Evolutionary conservation across 2,888 invertebrate species (phyloP), one percentile per base, ranked within the genome.

Genomic region (Calliscelio sp.): DNA sequence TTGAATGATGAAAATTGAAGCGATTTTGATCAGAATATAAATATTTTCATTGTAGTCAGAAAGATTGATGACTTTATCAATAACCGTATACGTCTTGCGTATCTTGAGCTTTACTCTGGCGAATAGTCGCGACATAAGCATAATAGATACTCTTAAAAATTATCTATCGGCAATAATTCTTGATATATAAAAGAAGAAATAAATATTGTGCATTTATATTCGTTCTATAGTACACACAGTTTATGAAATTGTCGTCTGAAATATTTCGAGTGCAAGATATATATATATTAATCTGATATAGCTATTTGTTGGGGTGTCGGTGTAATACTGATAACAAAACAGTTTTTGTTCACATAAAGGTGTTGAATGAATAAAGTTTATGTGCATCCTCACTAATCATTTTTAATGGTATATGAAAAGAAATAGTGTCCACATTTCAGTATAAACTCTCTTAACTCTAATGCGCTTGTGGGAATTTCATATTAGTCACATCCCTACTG

Each of bases 391-490:
- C 11, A 24, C n/a, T 49, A 65, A 49, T 65, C 24, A 65, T 46
- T 49, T 65, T 65, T 49, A 49, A 49, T 65, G 46, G 25, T 14
- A 49, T 32, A 46, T 49, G 20, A 65, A 65, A 65, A 65, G 49
- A 32, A 65, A 35, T 32, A 49, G 49, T 16, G 32, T 24, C 32
- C 65, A 49, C 44, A 32, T 65, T 28, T 28, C 28, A 20, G 32
- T 65, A 32, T 46, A 65, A 49, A 49, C 65, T 49, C 65, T 28
- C 32, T 65, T 49, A 65, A 65, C 49, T 65, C 65, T 65, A 65
- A 65, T 65, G 65, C 49, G 65, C 65, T 65, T 65, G 65, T 65
- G 46, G 46, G 65, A 65, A 49, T 65, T 65, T 49, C 65, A 49
- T 65, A 65, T 65, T 49, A 65, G 41, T 63, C 61, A 44, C 61